Base-by-base conservation (phyloP, 2,113 vertebrate genomes). In the Cynoglossus semilaevis region DNA sequence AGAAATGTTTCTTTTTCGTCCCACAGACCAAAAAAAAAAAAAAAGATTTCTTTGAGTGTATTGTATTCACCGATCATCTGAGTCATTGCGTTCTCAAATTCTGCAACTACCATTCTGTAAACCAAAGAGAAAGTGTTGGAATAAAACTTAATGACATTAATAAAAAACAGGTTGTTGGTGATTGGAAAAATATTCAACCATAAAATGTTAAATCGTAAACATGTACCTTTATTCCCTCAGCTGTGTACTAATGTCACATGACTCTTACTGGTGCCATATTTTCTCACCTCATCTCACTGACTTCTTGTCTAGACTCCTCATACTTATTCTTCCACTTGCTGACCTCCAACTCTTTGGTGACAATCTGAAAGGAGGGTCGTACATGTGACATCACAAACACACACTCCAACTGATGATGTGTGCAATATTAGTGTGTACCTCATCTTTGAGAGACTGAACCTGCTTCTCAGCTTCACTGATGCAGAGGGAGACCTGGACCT, bases 61-160 rank as follows among this genome's bases (percentile, higher is more conserved):
- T 57, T 62, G 43, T 13, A 82, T 81, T 89, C 76, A 99, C 97
- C 97, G 22, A 98, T 98, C 97, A 99, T 99, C 85, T 99, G 96
- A 56, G 95, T 94, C 41, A 99, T 96, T 1, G 97, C 98, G 84
- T 97, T 98, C 80, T 99, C 96, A 38, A 98, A 99, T 76, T 99
- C 97, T 12, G 94, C 93, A 70, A 98, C 95, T 8, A 99, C 96
- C 80, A 96, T 98, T 84, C 96, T 98, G 58, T 22, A 67, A 69
- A 46, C n/a, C n/a, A n/a, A n/a, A n/a, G n/a, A n/a, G n/a, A n/a
- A n/a, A n/a, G n/a, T n/a, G n/a, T n/a, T n/a, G n/a, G n/a, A 22
- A 65, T 15, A 81, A 1, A 61, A 55, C 44, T 57, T 29, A 44
- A 9, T 42, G 2, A 37, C 35, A 8, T 6, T n/a, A 10, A 58